These are phyloP conservation scores for Tetrapedia diversipes DNA, from an alignment of 2,888 invertebrate genomes.

Conservation along the genomic window DNA sequence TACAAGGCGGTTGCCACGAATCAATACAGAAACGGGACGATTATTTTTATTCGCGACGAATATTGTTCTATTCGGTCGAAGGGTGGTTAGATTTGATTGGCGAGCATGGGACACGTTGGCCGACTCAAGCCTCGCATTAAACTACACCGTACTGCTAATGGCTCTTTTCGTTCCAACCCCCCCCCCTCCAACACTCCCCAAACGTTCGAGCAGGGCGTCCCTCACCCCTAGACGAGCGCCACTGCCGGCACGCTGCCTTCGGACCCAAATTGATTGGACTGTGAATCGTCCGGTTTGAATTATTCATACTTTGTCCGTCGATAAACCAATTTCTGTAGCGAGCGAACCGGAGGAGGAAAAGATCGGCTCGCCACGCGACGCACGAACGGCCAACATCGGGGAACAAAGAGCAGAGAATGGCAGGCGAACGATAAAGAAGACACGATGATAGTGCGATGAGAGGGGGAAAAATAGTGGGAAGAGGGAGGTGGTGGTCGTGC, in stretches of 20 bases:
- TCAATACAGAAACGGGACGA: not conserved
- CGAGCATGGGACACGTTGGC: constrained; percentile 17
- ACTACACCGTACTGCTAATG: constrained; percentile 66
- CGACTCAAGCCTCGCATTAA: constrained; percentile 62
- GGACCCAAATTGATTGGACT: constrained; percentile 80
- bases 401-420: constrained; percentile 55
- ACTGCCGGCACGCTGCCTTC: constrained; percentile 62
- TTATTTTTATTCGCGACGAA: constrained; percentile 20
- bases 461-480: not conserved
- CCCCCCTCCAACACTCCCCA: too few relatives aligned
- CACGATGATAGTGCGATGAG: not conserved
- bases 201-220: constrained; percentile 32
- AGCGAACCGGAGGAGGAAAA: constrained; percentile 72
- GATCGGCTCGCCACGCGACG: constrained; percentile 64
- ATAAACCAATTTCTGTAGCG: constrained; percentile 79
- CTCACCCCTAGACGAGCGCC: constrained; percentile 31
- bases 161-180: constrained; percentile 64
- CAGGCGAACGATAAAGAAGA: constrained; percentile 4
- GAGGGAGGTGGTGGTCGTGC: too few relatives aligned
- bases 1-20: not conserved
- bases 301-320: constrained; percentile 80
- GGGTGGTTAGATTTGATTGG: constrained; percentile 35
- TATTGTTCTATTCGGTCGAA: constrained; percentile 30
- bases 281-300: constrained; percentile 79
- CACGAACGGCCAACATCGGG: constrained; percentile 44